These are phyloP conservation scores for Sisor rabdophorus DNA, from an alignment of 2,113 vertebrate genomes.

Conservation along the genomic window DNA sequence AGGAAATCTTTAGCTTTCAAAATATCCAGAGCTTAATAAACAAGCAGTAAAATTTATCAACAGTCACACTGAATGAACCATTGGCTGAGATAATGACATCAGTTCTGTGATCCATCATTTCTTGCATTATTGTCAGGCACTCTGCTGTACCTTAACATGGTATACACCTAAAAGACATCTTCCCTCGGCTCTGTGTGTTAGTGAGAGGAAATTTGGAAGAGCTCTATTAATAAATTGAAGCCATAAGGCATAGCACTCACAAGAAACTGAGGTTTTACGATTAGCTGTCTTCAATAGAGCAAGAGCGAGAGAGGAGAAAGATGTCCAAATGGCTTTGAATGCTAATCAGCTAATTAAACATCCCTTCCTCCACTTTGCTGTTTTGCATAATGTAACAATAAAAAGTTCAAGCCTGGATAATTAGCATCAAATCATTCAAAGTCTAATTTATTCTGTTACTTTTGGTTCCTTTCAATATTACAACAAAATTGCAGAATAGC, in stretches of 20 bases:
- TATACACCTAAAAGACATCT: neutral
- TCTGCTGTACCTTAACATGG: neutral
- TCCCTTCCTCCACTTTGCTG: conserved; percentile 34
- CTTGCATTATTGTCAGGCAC: neutral
- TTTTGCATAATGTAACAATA: conserved; percentile 39
- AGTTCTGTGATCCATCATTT: conserved; percentile 21
- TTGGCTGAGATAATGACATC: conserved; percentile 7
- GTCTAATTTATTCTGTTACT: neutral
- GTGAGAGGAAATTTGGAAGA: neutral
- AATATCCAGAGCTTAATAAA: neutral
- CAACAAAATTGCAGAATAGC: neutral
- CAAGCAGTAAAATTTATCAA: neutral
- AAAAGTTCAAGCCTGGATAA: conserved; percentile 11
- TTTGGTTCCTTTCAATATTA: conserved; percentile 1
- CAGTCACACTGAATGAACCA: neutral
- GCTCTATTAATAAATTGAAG: conserved; percentile 7
- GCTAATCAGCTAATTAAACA: conserved; percentile 46
- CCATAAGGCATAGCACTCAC: conserved; percentile 1
- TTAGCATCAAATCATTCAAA: conserved; percentile 8
- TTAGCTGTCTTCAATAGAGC: conserved; percentile 3
- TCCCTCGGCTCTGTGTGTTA: neutral
- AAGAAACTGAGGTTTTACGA: conserved; percentile 26
- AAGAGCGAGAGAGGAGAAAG: neutral
- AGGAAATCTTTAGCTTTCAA: neutral
- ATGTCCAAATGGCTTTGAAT: conserved; percentile 37